These are phyloP conservation scores for Cataglyphis hispanica DNA, from an alignment of 1,140 invertebrate species.

Conservation along the genomic window DNA sequence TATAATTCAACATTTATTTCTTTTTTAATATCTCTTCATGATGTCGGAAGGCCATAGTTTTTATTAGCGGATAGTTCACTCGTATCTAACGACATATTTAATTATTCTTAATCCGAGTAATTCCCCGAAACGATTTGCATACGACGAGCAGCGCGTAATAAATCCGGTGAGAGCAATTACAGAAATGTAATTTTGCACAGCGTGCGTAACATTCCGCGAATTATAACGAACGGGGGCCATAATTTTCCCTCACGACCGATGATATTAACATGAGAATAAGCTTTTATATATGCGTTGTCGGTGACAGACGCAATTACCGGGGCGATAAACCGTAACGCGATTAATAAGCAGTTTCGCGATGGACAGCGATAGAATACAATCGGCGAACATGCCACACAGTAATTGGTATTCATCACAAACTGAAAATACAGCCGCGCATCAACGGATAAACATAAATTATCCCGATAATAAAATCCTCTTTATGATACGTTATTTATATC, in stretches of 20 bases:
- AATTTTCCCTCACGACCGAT: slow-evolving; percentile 64
- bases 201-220: slow-evolving; percentile 32
- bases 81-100: slow-evolving; percentile 12
- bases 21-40: neutral
- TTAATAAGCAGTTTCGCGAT: slow-evolving; percentile 64
- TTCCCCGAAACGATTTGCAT: slow-evolving; percentile 53
- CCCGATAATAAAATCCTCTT: slow-evolving; percentile 39
- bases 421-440: neutral
- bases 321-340: slow-evolving; percentile 74
- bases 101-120: slow-evolving; percentile 44
- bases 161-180: slow-evolving; percentile 47
- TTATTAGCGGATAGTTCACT: neutral
- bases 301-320: slow-evolving; percentile 66
- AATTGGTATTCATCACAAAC: slow-evolving; percentile 54
- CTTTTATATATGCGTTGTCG: slow-evolving; percentile 53
- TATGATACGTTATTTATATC: slow-evolving; percentile 25
- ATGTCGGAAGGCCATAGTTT: neutral
- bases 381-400: slow-evolving; percentile 23
- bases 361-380: slow-evolving; percentile 33
- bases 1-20: neutral
- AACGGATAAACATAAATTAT: slow-evolving; percentile 53
- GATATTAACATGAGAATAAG: slow-evolving; percentile 63
- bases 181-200: slow-evolving; percentile 46
- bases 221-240: slow-evolving; percentile 20
- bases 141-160: slow-evolving; percentile 31